A percentile compares a stretch with the other conserved stretches of the same genome.
Evolutionary conservation across 1,140 invertebrate species (phyloP).

Genomic region (Lerema accius): DNA sequence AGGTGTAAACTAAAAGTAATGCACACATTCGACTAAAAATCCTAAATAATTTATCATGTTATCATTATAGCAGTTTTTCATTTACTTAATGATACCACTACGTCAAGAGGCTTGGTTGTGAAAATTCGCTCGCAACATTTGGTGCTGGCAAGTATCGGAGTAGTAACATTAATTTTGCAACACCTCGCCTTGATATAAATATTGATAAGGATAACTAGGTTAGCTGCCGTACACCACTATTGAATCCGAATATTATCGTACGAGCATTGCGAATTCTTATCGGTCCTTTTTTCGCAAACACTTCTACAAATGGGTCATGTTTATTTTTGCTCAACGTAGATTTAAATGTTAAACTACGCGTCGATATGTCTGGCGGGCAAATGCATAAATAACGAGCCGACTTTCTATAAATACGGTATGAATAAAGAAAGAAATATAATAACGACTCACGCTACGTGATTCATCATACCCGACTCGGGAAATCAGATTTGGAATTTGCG

Average conservation of each 20-base stretch:
- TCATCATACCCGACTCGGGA: conserved; percentile 63
- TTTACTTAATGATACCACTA: conserved; percentile 11
- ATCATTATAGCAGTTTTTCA: conserved; percentile 2
- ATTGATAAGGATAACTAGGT: conserved; percentile 77
- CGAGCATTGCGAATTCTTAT: conserved; percentile 78
- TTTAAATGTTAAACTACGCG: conserved; percentile 47
- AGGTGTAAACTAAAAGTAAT: too few species aligned
- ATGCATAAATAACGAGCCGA: conserved; percentile 45
- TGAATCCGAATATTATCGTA: conserved; percentile 75
- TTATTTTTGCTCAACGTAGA: conserved; percentile 54
- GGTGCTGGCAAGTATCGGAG: conserved; percentile 11
- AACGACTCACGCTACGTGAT: conserved; percentile 64
- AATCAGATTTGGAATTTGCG: conserved; percentile 67
- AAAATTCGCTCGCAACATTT: conserved; percentile 14
- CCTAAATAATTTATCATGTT: too few species aligned
- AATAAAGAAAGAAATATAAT: conserved; percentile 61
- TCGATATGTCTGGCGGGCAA: conserved; percentile 49
- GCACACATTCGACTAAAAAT: too few species aligned
- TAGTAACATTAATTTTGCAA: conserved; percentile 57
- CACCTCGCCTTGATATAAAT: conserved; percentile 68
- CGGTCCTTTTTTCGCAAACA: conserved; percentile 69
- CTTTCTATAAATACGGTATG: conserved; percentile 55
- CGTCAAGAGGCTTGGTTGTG: conserved; percentile 3
- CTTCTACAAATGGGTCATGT: conserved; percentile 66
- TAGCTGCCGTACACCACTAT: conserved; percentile 70